Percentiles rank a stretch among this genome's conserved stretches.
phyloP scores from a whole-genome alignment of 2,888 invertebrate species.

The Melanophora roralis region DNA sequence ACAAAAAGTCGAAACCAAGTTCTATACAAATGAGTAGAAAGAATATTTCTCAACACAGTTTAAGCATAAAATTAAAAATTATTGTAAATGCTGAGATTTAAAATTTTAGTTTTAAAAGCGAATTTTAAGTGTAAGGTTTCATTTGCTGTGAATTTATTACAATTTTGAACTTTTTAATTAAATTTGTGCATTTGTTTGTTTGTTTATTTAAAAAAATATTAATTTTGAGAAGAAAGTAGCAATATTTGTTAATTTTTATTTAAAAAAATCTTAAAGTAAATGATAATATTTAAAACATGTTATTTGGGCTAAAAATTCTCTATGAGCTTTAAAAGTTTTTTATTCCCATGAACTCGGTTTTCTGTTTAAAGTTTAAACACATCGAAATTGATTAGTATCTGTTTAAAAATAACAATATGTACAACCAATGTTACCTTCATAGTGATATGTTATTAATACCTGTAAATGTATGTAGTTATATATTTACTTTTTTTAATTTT shows the following conservation, averaged over 20 bases:
- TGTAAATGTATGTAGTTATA: background rate
- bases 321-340: constrained; percentile 1
- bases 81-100: constrained; percentile 23
- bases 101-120: constrained; percentile 52
- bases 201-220: constrained; percentile 19
- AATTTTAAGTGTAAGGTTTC: constrained; percentile 59
- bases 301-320: constrained; percentile 1
- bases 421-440: background rate
- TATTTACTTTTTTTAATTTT: background rate
- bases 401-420: background rate
- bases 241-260: background rate
- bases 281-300: constrained; percentile 1
- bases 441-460: background rate
- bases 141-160: constrained; percentile 54
- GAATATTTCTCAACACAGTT: constrained; percentile 17
- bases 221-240: background rate
- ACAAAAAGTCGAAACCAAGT: background rate
- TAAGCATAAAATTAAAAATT: constrained; percentile 33
- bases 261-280: background rate
- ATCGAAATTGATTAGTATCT: background rate
- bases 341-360: background rate
- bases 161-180: constrained; percentile 8
- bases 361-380: background rate
- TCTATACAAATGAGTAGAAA: constrained; percentile 44
- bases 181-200: background rate